Evolutionary conservation across 2,113 vertebrate genomes (phyloP).

Genomic region (Riparia riparia): DNA sequence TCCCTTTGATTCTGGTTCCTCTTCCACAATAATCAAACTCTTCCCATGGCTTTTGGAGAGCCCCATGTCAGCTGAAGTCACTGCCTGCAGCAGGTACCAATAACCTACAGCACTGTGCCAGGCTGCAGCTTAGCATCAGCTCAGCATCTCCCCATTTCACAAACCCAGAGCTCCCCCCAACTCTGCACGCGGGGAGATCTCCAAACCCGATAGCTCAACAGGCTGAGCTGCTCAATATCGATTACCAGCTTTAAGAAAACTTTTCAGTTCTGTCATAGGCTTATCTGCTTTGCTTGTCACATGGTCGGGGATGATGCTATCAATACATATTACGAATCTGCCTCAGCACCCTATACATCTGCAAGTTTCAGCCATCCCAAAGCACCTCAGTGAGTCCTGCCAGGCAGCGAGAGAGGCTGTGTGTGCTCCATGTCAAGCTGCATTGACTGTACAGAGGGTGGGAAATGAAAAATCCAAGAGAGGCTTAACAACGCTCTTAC

Average conservation of each 20-base stretch:
- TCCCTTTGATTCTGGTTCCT: neutral
- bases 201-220: neutral
- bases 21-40: neutral
- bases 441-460: slow-evolving; percentile 1
- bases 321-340: slow-evolving; percentile 38
- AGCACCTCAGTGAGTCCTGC: neutral
- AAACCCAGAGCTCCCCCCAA: neutral
- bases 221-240: slow-evolving; percentile 55
- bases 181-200: neutral
- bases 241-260: slow-evolving; percentile 73
- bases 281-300: slow-evolving; percentile 61
- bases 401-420: neutral
- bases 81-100: neutral
- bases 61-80: neutral
- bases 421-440: neutral
- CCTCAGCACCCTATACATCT: slow-evolving; percentile 29
- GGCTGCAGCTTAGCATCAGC: neutral
- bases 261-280: slow-evolving; percentile 50
- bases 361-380: slow-evolving; percentile 24
- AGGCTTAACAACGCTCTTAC: slow-evolving; percentile 53
- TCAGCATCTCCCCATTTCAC: neutral
- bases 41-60: neutral
- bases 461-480: slow-evolving; percentile 61
- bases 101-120: too few relatives aligned
- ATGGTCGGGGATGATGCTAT: slow-evolving; percentile 45